Evolutionary conservation across 2,888 invertebrate genomes (phyloP), one percentile per base, ranked within the genome.

Genomic region (Luperina testacea): DNA sequence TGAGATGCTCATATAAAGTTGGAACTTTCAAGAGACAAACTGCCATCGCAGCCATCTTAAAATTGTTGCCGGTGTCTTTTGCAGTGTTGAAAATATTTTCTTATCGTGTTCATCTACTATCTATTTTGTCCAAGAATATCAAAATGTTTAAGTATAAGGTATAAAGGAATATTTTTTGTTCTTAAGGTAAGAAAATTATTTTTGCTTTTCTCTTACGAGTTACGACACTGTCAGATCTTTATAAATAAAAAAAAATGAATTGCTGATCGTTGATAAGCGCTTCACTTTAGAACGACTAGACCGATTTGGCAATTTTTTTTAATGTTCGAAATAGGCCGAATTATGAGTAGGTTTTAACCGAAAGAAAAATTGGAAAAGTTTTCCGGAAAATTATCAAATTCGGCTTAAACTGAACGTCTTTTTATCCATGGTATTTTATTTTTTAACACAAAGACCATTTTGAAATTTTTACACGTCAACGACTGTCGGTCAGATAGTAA

Each of bases 1-100:
- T 63, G 17, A 63, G 77, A 82, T 80, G 48, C 32, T 76, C 38
- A 38, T 53, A 61, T 53, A 63, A 77, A 83, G 38, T 80, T 77
- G 38, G 24, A 77, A 80, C 48, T 82, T 80, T 57, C 4, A 53
- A 68, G 61, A 77, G 77, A 77, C 51, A 77, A 83, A 77, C 48
- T 82, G 83, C 53, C 27, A 1, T 53, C 53, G 32, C 53, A 17
- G 61, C 77, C 20, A 68, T 76, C 77, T 76, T 57, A 7, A 76
- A 63, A 76, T 76, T 61, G 45, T 68, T 80, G 53, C 38, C 15
- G 27, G 61, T 57, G 77, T 77, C 61, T 63, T 82, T 57, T 38
- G 38, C 61, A 61, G 27, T n/a, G 27, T 63, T 32, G 38, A 20
- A 76, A 61, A 53, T 67, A 68, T 82, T 67, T 24, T 72, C 7